phyloP scores from a whole-genome alignment of 2,113 vertebrate genomes.

The Peucedramus taeniatus region DNA sequence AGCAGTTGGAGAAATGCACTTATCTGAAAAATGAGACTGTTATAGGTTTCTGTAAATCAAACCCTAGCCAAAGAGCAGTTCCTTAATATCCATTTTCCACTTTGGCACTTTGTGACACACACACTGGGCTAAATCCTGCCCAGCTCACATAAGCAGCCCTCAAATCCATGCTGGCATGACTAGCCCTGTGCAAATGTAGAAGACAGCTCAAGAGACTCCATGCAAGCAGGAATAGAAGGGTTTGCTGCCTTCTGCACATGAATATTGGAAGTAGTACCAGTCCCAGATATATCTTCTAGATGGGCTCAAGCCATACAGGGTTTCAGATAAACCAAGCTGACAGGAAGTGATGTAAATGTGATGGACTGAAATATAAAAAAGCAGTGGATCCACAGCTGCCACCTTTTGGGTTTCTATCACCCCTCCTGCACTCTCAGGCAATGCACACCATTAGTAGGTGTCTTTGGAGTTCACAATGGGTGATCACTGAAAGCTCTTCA shows the following conservation, averaged over 20 bases:
- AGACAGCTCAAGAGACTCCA: neutral
- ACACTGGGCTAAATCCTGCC: neutral
- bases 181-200: neutral
- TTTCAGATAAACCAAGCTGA: neutral
- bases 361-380: neutral
- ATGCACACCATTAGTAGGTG: neutral
- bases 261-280: neutral
- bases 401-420: neutral
- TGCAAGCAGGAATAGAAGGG: neutral
- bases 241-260: neutral
- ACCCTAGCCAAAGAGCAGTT: conserved; percentile 34
- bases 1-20: conserved; percentile 36
- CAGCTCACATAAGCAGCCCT: neutral
- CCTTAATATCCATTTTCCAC: conserved; percentile 32
- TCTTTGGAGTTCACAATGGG: neutral
- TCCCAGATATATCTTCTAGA: neutral
- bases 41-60: conserved; percentile 53
- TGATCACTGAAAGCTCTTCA: neutral
- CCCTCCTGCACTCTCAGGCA: neutral
- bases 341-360: neutral
- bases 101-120: neutral
- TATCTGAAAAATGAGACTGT: conserved; percentile 48
- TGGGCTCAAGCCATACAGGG: rapidly evolving
- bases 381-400: neutral
- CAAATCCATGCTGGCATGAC: neutral